A percentile compares a stretch with the other conserved stretches of the same genome.
These are phyloP conservation scores for Sceloporus undulatus DNA, from an alignment of 2,113 vertebrate genomes.

Conservation along the genomic window DNA sequence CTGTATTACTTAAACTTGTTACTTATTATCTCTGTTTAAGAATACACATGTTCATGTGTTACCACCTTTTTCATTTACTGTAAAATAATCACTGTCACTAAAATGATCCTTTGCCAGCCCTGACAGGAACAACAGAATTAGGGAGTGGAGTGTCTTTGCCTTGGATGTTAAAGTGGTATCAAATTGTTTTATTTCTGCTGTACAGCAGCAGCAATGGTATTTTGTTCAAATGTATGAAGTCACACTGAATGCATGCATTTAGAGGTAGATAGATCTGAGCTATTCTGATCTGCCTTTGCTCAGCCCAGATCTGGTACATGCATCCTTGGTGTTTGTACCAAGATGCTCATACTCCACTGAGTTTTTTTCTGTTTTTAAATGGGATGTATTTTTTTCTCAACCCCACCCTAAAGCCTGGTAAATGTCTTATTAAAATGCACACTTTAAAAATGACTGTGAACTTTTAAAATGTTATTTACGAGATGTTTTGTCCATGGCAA, in stretches of 20 bases:
- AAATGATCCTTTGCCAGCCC: no score
- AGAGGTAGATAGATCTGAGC: not conserved
- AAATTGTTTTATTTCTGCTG: no score
- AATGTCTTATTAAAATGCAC: slow-evolving; percentile 19
- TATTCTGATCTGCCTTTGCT: not conserved
- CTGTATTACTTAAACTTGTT: no score
- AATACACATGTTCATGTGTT: no score
- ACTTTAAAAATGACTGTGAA: slow-evolving; percentile 52
- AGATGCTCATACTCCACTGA: not conserved
- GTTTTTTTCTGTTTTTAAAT: slow-evolving; percentile 19
- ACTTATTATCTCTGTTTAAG: no score
- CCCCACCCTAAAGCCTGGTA: slow-evolving; percentile 32
- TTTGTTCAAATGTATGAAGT: not conserved
- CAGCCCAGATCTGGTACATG: not conserved
- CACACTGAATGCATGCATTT: not conserved
- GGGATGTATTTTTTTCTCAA: not conserved
- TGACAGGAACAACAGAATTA: no score
- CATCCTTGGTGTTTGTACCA: not conserved
- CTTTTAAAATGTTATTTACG: slow-evolving; percentile 37
- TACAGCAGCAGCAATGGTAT: not conserved
- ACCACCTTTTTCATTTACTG: no score
- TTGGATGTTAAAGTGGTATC: no score
- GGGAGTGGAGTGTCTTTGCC: no score
- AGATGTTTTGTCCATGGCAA: slow-evolving; percentile 52
- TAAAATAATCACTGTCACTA: no score